Percentiles rank a stretch among this genome's conserved stretches.
These are phyloP conservation scores for Actenoides hombroni DNA, from an alignment of 2,113 vertebrate species.

Conservation along the genomic window DNA sequence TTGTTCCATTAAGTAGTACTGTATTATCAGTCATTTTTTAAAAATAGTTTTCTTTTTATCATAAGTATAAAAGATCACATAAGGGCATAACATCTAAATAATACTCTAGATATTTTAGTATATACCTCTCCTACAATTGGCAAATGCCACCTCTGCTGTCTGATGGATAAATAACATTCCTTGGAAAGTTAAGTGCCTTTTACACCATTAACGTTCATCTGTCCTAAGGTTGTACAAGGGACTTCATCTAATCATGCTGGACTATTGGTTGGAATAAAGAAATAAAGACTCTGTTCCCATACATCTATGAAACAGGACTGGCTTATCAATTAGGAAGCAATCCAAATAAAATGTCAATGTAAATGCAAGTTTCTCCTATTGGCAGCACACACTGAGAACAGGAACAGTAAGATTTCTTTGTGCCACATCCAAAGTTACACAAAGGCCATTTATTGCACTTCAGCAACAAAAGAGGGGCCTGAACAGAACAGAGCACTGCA, in stretches of 20 bases:
- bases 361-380: background rate
- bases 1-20: background rate
- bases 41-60: background rate
- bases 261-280: background rate
- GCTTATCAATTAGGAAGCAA: background rate
- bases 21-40: background rate
- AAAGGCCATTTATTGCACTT: background rate
- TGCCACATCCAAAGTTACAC: background rate
- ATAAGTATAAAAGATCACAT: background rate
- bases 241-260: background rate
- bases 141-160: background rate
- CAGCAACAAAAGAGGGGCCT: background rate
- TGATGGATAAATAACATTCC: background rate
- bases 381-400: rapidly evolving
- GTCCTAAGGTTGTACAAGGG: background rate
- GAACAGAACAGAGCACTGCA: background rate
- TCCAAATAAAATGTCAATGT: background rate
- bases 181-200: background rate
- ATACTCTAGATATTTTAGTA: rapidly evolving
- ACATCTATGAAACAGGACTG: background rate
- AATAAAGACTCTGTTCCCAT: background rate
- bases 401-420: background rate
- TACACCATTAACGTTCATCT: background rate
- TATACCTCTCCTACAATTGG: background rate
- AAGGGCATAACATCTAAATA: background rate